Evolutionary conservation across 2,888 invertebrate species (phyloP).

Genomic region (Thereva nobilitata): DNA sequence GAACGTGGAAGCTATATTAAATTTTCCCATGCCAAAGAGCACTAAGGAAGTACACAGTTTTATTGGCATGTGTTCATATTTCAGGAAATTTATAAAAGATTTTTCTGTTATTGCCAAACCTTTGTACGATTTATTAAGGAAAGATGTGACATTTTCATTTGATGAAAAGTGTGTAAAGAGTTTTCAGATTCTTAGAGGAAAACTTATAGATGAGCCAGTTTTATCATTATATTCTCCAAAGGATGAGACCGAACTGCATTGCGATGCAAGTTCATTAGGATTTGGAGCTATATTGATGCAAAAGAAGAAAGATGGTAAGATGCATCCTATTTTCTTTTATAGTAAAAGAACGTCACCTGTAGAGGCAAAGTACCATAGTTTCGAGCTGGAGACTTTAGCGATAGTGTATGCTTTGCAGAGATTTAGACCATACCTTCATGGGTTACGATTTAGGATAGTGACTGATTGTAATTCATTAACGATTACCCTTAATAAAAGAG

Average conservation of each 20-base stretch:
- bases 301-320: conserved; percentile 5
- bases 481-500: conserved; percentile 35
- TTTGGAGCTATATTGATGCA: conserved; percentile 45
- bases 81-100: conserved; percentile 16
- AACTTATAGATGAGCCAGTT: conserved; percentile 37
- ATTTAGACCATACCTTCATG: background rate
- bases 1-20: conserved; percentile 6
- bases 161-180: conserved; percentile 17
- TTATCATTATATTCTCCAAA: conserved; percentile 45
- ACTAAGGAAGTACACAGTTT: conserved; percentile 32
- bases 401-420: conserved; percentile 16
- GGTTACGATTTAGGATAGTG: conserved; percentile 23
- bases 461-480: conserved; percentile 35
- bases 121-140: conserved; percentile 44
- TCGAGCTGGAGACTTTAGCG: conserved; percentile 10
- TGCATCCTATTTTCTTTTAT: background rate
- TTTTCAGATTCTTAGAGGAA: background rate
- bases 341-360: too few relatives aligned
- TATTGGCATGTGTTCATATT: conserved; percentile 24
- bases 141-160: conserved; percentile 8
- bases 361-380: background rate
- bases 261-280: conserved; percentile 45
- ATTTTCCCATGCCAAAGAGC: conserved; percentile 14
- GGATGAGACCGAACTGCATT: conserved; percentile 46
- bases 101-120: conserved; percentile 45